phyloP scores from a whole-genome alignment of 1,140 invertebrate species.

The Leguminivora glycinivorella region DNA sequence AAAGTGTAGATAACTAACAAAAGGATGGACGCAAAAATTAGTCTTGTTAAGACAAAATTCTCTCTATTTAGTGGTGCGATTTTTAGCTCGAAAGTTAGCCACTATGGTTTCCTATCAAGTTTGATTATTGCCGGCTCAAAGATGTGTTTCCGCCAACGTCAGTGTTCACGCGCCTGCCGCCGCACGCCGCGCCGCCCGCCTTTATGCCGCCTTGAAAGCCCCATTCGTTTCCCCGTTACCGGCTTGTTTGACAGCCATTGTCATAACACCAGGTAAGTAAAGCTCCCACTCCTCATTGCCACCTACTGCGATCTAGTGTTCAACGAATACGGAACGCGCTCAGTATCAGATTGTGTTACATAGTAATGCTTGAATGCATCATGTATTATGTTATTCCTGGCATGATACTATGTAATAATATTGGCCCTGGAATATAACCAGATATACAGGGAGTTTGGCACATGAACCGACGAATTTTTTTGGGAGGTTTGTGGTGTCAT shows the following conservation, averaged over 20 bases:
- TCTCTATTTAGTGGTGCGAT: no score
- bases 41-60: no score
- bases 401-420: background rate
- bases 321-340: constrained; percentile 6
- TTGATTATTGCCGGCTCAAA: background rate
- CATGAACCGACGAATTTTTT: no score
- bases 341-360: constrained; percentile 17
- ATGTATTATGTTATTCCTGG: background rate
- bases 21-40: no score
- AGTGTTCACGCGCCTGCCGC: constrained; percentile 37
- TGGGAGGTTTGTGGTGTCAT: no score
- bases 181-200: constrained; percentile 13
- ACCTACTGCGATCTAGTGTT: constrained; percentile 15
- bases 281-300: constrained; percentile 29
- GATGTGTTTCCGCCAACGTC: constrained; percentile 36
- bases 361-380: constrained; percentile 13
- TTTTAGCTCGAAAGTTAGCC: background rate
- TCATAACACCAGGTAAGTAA: constrained; percentile 29
- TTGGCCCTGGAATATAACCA: no score
- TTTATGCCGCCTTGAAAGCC: constrained; percentile 42
- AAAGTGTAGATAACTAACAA: no score
- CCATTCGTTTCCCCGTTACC: constrained; percentile 41
- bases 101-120: background rate
- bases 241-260: constrained; percentile 45
- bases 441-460: no score